These are phyloP conservation scores for Lumbricus terrestris DNA, from an alignment of 2,888 invertebrate species.

Conservation along the genomic window DNA sequence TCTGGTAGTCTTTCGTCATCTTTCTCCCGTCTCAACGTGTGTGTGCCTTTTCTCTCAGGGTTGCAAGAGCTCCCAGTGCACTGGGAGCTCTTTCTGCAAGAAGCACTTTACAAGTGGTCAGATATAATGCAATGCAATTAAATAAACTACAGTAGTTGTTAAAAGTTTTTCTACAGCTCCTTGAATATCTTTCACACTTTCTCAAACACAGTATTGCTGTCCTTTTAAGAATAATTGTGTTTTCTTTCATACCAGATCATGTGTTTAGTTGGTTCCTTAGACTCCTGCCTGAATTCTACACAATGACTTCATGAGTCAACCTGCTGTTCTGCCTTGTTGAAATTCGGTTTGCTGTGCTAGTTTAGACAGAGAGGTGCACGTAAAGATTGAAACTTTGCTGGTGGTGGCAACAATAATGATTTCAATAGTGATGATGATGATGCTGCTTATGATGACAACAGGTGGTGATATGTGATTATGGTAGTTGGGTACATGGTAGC, in stretches of 20 bases:
- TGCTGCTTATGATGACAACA: too few relatives aligned
- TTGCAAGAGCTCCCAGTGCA: too few relatives aligned
- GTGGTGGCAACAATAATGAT: not conserved
- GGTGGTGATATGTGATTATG: constrained; percentile 19
- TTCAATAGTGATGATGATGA: constrained; percentile 25
- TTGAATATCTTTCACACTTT: too few relatives aligned
- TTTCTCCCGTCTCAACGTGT: too few relatives aligned
- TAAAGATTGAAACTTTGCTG: not conserved
- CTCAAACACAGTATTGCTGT: not conserved
- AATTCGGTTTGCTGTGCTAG: not conserved
- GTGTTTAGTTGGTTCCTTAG: not conserved
- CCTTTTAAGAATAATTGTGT: not conserved
- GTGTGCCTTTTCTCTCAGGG: too few relatives aligned
- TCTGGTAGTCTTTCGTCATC: too few relatives aligned
- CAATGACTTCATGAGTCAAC: not conserved
- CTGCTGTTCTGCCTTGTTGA: not conserved
- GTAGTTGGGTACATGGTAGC: not conserved
- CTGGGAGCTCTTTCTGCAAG: too few relatives aligned
- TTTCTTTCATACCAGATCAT: not conserved
- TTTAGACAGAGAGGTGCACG: not conserved
- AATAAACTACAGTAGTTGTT: too few relatives aligned
- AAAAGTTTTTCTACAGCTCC: too few relatives aligned
- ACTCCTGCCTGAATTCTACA: not conserved
- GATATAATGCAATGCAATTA: too few relatives aligned
- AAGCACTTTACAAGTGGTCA: too few relatives aligned